These are phyloP conservation scores for Petromus typicus DNA, from an alignment of 2,113 vertebrate genomes.

Conservation along the genomic window DNA sequence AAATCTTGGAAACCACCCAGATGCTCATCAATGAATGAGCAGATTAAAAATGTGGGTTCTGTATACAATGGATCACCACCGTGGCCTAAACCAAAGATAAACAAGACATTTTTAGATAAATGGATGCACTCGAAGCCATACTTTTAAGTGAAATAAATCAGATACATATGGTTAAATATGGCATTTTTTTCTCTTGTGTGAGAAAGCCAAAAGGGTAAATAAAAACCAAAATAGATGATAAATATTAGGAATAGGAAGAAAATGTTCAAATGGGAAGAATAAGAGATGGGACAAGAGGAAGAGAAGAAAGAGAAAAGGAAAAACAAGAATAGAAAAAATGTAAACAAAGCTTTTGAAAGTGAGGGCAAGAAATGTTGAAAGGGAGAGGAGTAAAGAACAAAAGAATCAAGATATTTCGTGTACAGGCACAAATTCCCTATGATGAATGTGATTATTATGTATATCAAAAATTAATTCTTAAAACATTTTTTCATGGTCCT, in stretches of 20 bases:
- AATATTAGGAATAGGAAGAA: neutral
- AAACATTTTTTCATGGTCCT: neutral
- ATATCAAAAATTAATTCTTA: neutral
- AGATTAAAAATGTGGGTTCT: neutral
- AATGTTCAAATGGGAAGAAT: neutral
- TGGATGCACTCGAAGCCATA: neutral
- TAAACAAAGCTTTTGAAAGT: neutral
- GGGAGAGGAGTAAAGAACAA: neutral
- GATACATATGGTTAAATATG: neutral
- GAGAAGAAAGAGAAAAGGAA: neutral
- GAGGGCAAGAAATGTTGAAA: neutral
- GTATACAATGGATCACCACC: neutral
- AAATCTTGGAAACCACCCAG: neutral
- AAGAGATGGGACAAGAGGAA: no score
- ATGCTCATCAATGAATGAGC: neutral
- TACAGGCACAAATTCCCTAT: neutral
- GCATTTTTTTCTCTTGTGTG: neutral
- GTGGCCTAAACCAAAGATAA: neutral
- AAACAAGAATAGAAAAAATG: neutral
- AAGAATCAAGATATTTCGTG: neutral
- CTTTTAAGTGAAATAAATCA: neutral
- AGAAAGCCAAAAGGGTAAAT: neutral
- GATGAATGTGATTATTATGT: neutral
- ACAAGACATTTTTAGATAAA: neutral
- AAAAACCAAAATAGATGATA: neutral